phyloP scores from a whole-genome alignment of 1,140 invertebrate genomes.

The Globodera ellingtonae region DNA sequence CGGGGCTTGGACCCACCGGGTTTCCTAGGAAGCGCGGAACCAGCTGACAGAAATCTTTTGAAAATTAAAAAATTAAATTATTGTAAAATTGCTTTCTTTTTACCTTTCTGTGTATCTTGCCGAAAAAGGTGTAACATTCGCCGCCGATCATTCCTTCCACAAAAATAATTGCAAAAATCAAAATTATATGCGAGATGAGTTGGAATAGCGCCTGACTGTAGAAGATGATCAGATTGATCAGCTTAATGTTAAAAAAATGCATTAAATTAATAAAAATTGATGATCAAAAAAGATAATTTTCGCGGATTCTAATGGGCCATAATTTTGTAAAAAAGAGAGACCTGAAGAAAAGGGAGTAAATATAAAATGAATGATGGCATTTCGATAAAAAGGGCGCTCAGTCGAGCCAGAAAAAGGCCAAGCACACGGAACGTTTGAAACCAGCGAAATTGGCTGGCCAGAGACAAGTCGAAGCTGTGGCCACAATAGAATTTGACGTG shows the following conservation, averaged over 20 bases:
- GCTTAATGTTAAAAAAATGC: constrained; percentile 9
- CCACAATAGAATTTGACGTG: constrained; percentile 37
- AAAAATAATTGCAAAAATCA: constrained; percentile 55
- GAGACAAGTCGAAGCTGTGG: constrained; percentile 35
- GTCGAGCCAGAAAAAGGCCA: constrained; percentile 83
- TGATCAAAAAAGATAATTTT: no score
- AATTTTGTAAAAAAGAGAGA: constrained; percentile 3
- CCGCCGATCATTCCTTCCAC: constrained; percentile 71
- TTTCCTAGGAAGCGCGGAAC: no score
- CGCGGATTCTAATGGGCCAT: neutral
- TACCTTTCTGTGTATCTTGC: constrained; percentile 77
- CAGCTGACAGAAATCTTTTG: no score
- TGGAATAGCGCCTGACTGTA: constrained; percentile 53
- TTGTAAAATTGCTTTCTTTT: no score
- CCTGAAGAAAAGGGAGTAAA: constrained; percentile 74
- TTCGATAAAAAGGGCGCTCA: constrained; percentile 77
- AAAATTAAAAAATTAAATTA: no score
- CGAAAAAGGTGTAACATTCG: constrained; percentile 82
- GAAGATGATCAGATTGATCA: constrained; percentile 48
- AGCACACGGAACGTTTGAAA: constrained; percentile 75
- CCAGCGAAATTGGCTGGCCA: constrained; percentile 76
- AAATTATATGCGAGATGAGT: constrained; percentile 58
- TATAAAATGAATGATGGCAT: constrained; percentile 73
- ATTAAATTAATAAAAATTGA: neutral
- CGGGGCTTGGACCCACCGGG: no score